Evolutionary conservation across 2,113 vertebrate genomes (phyloP), one percentile per base, ranked within the genome.

Genomic region (Siniperca chuatsi): DNA sequence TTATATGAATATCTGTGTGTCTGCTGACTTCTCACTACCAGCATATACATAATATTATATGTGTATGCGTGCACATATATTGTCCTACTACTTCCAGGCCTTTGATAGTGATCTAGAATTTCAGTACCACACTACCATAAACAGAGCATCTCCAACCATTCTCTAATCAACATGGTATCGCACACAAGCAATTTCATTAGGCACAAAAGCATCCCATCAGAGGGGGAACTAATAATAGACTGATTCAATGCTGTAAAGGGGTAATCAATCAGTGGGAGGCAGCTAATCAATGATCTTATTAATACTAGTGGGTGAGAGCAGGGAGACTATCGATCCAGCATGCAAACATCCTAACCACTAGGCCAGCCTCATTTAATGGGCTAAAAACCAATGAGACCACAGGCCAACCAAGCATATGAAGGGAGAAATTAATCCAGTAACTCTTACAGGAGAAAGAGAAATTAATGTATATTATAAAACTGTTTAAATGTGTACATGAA

Each of bases 221-320:
- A 85, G 52, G 50, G 68, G 65, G 86, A 79, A 78, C 91, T 92
- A 95, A 93, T 90, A 92, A 93, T 93, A 94, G 90, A 86, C 81
- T 77, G 72, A 87, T 87, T 93, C 67, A 5, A 89, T 88, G 80
- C 83, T 81, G 78, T 86, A 86, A 85, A 90, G 81, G 89, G 81
- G 83, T 91, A 90, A 94, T 95, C 87, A 93, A 94, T 95, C 95
- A 95, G 42, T 70, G 79, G 79, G 77, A 87, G 92, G 92, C 94
- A 94, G 93, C 58, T 93, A 95, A 95, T 95, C 94, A 88, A 95
- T 96, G 69, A 89, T 81, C 89, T 92, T 95, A 90, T 94, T 94
- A 94, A 95, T 93, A 91, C 85, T 91, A 90, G 87, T 78, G 79
- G 83, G 69, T 78, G 77, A 91, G 84, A 86, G 85, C 74, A 84